A percentile compares a stretch with the other conserved stretches of the same genome.
These are phyloP conservation scores for Lasioglossum marginatum DNA, from an alignment of 2,888 invertebrate genomes.

Conservation along the genomic window DNA sequence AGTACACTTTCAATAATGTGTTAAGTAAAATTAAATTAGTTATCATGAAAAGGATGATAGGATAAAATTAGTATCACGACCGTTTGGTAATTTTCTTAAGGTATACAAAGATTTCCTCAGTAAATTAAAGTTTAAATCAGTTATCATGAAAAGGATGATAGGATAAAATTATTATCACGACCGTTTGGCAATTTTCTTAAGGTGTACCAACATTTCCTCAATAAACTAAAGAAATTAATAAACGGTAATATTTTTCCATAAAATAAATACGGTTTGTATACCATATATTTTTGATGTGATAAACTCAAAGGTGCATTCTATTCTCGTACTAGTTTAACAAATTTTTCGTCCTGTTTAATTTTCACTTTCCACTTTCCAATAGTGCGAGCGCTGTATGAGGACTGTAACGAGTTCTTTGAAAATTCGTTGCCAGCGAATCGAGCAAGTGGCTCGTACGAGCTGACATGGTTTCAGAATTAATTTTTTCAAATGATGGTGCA, in stretches of 20 bases:
- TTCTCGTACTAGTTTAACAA: neutral
- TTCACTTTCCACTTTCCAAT: neutral
- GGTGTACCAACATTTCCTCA: no score
- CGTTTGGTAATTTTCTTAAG: neutral
- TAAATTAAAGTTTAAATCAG: no score
- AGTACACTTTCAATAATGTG: neutral
- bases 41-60: neutral
- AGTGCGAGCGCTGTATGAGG: neutral
- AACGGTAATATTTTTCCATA: neutral
- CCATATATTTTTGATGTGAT: neutral
- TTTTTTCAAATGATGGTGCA: neutral
- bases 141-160: no score
- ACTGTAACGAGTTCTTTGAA: no score
- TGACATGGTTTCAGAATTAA: neutral
- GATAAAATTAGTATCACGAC: neutral
- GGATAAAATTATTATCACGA: no score
- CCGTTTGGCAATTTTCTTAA: no score
- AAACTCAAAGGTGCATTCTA: neutral
- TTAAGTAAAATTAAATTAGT: neutral
- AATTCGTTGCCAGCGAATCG: neutral
- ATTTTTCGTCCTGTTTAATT: neutral
- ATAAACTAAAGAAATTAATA: neutral
- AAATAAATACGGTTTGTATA: no score
- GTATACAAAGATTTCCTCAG: neutral
- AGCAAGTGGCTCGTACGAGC: neutral